Conservation (phyloP, 2,113 vertebrate genomes). For the Myotis yumanensis region DNA sequence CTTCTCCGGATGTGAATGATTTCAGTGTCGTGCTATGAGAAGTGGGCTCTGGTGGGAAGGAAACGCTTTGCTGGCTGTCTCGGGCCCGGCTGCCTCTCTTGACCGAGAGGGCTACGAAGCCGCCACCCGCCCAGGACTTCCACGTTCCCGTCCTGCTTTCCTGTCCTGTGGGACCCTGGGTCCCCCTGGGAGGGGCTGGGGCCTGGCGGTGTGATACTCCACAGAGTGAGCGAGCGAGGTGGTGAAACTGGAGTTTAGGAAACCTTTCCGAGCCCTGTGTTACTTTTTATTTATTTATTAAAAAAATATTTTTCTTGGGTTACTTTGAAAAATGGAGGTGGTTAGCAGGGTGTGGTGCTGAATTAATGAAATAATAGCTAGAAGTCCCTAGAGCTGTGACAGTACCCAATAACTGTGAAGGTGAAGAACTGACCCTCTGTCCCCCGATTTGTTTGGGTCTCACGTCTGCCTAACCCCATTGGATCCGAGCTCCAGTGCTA, state of each 20-base stretch:
- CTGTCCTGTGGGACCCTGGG: not conserved
- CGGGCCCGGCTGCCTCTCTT: not conserved
- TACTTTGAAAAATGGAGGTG: not conserved
- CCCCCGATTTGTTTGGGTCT: fast-evolving
- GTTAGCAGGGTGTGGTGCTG: not conserved
- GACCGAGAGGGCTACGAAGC: not conserved
- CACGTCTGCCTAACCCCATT: fast-evolving
- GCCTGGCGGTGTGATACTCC: not conserved
- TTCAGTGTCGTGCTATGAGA: not conserved
- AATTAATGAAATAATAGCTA: not conserved
- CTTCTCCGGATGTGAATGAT: constrained; percentile 38
- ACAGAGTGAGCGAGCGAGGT: not conserved
- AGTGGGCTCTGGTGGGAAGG: not conserved
- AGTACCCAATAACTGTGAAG: not conserved
- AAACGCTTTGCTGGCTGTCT: not conserved
- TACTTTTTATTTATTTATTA: not conserved
- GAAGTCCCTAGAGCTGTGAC: not conserved
- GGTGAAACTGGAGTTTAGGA: not conserved
- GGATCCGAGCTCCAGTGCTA: not conserved
- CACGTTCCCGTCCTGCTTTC: not conserved
- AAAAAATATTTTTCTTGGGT: no score
- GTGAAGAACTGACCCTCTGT: not conserved
- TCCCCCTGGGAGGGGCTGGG: not conserved
- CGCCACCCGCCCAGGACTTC: not conserved
- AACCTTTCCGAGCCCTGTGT: not conserved